Evolutionary conservation across 1,140 invertebrate species (phyloP).

Genomic region (Physella acuta): DNA sequence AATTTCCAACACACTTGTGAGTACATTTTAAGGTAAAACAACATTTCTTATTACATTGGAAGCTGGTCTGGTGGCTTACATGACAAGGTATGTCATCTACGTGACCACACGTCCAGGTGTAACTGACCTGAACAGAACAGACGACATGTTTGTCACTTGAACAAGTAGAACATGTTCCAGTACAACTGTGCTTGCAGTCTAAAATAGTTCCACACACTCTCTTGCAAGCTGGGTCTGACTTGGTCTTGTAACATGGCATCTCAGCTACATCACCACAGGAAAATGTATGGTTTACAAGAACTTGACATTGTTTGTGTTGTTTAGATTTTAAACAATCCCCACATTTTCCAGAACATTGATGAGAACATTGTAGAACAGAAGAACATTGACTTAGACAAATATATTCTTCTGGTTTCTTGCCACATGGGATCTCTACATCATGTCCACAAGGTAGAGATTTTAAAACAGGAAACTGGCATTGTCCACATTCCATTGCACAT

Average conservation of each 20-base stretch:
- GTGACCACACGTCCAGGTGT: too few species aligned
- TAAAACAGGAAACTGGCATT: constrained; percentile 70
- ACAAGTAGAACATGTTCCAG: too few species aligned
- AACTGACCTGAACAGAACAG: too few species aligned
- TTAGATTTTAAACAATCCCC: constrained; percentile 55
- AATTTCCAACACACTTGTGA: too few species aligned
- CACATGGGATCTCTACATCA: constrained; percentile 17
- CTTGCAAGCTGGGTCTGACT: neutral
- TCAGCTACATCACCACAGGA: neutral
- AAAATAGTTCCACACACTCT: too few species aligned
- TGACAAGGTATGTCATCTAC: too few species aligned
- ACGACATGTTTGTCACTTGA: too few species aligned
- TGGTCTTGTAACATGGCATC: neutral
- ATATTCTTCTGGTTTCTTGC: constrained; percentile 62
- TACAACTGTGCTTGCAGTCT: too few species aligned
- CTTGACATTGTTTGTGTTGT: neutral
- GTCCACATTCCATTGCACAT: constrained; percentile 65
- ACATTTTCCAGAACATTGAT: constrained; percentile 64
- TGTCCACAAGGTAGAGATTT: constrained; percentile 69
- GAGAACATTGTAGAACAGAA: constrained; percentile 44
- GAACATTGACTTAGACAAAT: constrained; percentile 42
- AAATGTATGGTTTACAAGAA: neutral
- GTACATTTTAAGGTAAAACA: too few species aligned
- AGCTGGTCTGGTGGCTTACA: too few species aligned
- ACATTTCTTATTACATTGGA: too few species aligned